Base-by-base conservation (phyloP, 2,113 vertebrate genomes). In the Seriola rivoliana region DNA sequence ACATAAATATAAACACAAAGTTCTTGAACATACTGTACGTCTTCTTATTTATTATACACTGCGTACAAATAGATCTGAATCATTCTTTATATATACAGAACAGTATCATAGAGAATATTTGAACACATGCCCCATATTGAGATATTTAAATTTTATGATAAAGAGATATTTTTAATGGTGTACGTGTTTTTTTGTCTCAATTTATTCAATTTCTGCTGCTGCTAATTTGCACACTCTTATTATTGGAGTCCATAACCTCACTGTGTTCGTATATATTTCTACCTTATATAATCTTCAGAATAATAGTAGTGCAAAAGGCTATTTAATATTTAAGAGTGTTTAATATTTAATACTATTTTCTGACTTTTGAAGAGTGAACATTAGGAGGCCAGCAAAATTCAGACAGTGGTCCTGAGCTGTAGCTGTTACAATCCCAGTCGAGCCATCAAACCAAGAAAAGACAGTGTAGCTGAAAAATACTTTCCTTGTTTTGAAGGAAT, bases 311-410 rank as follows among this genome's bases (percentile, higher is more conserved):
- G 75, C 80, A 75, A 85, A 90, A 80, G 75, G 46, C 21, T 46
- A 54, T 88, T 92, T 78, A 92, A 92, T 92, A 91, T 92, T 91
- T 83, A 87, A 85, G 71, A 60, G 62, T 72, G 23, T 88, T 93
- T 82, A 88, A 92, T 93, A 92, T 89, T 93, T 90, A 77, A 92
- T 85, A 23, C 57, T 78, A 85, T 87, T 91, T 92, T 89, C 76
- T 83, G 75, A 88, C 84, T 89, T 90, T 84, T 81, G 74, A 89
- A 85, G 79, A 89, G 69, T 80, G 81, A 88, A 86, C 82, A 85
- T 93, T 71, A 71, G 58, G 62, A 75, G 72, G 75, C 52, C 80
- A 29, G 80, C 10, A 29, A 48, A 78, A 44, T 69, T 65, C 50
- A 77, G 42, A 76, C 34, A 13, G 32, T 25, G 63, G 63, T 59